Conservation (phyloP, 2,888 invertebrate species). For the Taphrorychus bicolor region DNA sequence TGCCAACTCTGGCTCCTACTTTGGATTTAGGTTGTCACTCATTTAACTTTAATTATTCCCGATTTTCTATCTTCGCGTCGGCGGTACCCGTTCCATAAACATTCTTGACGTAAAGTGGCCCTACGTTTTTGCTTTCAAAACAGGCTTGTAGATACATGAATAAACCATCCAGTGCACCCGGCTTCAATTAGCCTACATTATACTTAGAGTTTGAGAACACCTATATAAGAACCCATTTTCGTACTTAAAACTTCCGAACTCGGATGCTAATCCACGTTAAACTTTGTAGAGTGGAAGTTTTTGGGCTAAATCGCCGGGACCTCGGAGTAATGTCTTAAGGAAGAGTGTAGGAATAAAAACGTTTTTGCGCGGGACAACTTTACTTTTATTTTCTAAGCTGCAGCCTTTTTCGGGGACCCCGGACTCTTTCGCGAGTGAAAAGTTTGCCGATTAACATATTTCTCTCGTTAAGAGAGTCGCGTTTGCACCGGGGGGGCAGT, state of each 20-base stretch:
- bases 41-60: too few species aligned
- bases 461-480: constrained; percentile 32
- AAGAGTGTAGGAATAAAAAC: constrained; percentile 41
- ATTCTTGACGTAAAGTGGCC: background rate
- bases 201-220: constrained; percentile 22
- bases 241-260: constrained; percentile 35
- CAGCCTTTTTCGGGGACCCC: constrained; percentile 19
- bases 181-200: constrained; percentile 28
- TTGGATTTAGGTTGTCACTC: too few species aligned
- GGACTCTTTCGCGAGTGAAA: constrained; percentile 14
- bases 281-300: constrained; percentile 38
- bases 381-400: constrained; percentile 36
- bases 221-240: constrained; percentile 35
- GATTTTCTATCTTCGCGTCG: too few species aligned
- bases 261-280: constrained; percentile 40
- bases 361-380: constrained; percentile 36
- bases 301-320: constrained; percentile 36
- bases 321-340: constrained; percentile 33
- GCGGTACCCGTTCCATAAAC: too few species aligned
- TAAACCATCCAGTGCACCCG: constrained; percentile 8
- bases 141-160: constrained; percentile 1
- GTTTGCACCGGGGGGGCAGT: constrained; percentile 1
- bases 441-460: constrained; percentile 39
- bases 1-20: too few species aligned
- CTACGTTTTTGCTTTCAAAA: constrained; percentile 1